Conservation (phyloP, 2,888 invertebrate genomes). For the Acanthosepion lycidas region DNA sequence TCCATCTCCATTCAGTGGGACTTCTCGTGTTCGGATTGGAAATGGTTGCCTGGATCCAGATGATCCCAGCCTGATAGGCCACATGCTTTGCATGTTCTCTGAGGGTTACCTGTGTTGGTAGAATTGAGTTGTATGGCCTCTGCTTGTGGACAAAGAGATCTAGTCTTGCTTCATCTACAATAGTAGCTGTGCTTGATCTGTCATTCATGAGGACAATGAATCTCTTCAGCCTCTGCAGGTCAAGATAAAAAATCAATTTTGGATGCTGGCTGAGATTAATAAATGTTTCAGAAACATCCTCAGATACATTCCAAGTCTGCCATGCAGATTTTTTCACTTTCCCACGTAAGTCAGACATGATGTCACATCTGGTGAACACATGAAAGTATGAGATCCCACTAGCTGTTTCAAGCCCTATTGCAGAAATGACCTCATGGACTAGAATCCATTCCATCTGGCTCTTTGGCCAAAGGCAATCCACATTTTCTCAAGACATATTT, state of each 20-base stretch:
- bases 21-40: neutral
- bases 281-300: constrained; percentile 50
- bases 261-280: constrained; percentile 15
- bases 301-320: constrained; percentile 48
- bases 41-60: constrained; percentile 47
- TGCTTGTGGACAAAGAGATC: constrained; percentile 42
- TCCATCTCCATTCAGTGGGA: constrained; percentile 50
- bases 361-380: constrained; percentile 51
- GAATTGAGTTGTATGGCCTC: constrained; percentile 52
- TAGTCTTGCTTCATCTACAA: constrained; percentile 51
- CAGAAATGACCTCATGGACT: constrained; percentile 49
- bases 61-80: constrained; percentile 50
- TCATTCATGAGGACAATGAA: constrained; percentile 54
- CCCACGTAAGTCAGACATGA: constrained; percentile 50
- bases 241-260: neutral
- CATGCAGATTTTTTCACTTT: constrained; percentile 49
- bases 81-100: constrained; percentile 50
- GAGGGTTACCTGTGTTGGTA: constrained; percentile 50
- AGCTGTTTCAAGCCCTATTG: constrained; percentile 53
- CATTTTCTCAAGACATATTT: constrained; percentile 47
- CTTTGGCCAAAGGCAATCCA: constrained; percentile 52
- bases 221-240: constrained; percentile 45
- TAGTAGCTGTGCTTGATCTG: constrained; percentile 50
- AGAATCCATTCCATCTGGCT: constrained; percentile 50
- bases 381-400: constrained; percentile 44